Evolutionary conservation across 2,888 invertebrate genomes (phyloP).

Genomic region (Melipona beecheii): DNA sequence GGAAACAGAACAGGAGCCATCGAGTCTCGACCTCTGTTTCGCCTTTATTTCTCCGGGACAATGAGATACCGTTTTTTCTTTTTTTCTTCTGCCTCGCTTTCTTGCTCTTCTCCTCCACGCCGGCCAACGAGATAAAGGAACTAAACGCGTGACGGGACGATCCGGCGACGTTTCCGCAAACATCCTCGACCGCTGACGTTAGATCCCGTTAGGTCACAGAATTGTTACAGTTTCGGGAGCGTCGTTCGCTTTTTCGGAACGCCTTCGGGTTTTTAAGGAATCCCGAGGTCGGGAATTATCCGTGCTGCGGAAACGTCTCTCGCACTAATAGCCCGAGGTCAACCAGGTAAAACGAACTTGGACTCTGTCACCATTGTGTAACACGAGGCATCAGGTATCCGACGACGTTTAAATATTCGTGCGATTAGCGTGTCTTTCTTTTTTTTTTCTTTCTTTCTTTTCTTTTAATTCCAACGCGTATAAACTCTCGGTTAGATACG

Average conservation of each 20-base stretch:
- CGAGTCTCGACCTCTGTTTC: constrained; percentile 55
- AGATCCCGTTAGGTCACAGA: constrained; percentile 78
- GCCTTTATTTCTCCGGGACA: constrained; percentile 62
- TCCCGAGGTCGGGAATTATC: constrained; percentile 10
- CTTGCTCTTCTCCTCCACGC: constrained; percentile 4
- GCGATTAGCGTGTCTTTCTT: background rate
- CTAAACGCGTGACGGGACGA: constrained; percentile 74
- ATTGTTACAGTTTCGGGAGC: constrained; percentile 67
- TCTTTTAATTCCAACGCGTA: background rate
- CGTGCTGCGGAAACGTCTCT: background rate
- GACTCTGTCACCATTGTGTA: background rate
- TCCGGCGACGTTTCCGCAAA: constrained; percentile 80
- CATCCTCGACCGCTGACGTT: constrained; percentile 72
- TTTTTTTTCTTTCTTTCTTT: too few species aligned
- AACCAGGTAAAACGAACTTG: constrained; percentile 48
- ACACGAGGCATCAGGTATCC: constrained; percentile 8
- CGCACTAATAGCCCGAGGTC: constrained; percentile 41
- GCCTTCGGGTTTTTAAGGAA: constrained; percentile 67
- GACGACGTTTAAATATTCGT: background rate
- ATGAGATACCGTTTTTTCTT: constrained; percentile 57
- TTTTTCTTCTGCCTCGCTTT: background rate
- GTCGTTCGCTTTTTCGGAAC: constrained; percentile 19
- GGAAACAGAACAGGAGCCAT: constrained; percentile 71
- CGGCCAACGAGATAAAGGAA: constrained; percentile 67
- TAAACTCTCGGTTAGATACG: too few species aligned